Evolutionary conservation across 2,113 vertebrate genomes (phyloP).

Genomic region (Theropithecus gelada): DNA sequence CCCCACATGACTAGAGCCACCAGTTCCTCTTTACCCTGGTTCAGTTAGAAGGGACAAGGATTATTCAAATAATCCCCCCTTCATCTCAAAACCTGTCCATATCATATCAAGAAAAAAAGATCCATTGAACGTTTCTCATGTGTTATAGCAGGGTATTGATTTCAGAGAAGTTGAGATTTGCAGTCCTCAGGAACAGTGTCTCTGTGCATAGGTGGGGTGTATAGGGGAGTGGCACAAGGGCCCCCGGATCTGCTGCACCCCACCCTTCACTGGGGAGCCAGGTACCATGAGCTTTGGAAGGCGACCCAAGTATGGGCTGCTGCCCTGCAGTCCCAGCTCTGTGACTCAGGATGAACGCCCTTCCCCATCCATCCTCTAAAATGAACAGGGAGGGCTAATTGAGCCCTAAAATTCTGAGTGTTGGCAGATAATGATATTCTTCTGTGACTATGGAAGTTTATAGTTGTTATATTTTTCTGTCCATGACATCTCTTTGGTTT

Average conservation of each 20-base stretch:
- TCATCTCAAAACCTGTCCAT: neutral
- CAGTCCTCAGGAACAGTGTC: rapidly evolving
- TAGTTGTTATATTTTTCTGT: neutral
- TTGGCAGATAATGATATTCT: neutral
- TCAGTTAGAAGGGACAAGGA: neutral
- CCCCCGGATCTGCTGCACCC: neutral
- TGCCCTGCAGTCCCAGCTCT: neutral
- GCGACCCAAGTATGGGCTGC: too few relatives aligned
- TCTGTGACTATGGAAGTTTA: neutral
- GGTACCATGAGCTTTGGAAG: neutral
- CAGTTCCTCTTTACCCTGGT: neutral
- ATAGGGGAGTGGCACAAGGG: rapidly evolving
- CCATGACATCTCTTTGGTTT: neutral
- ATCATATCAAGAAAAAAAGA: neutral
- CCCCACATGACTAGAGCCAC: too few relatives aligned
- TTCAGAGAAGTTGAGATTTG: neutral
- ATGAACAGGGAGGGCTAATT: neutral
- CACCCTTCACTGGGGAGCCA: neutral
- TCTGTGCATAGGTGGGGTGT: neutral
- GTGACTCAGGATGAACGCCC: neutral
- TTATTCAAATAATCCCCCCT: neutral
- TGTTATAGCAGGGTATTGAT: neutral
- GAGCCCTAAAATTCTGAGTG: neutral
- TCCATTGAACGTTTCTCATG: neutral
- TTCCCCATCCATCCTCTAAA: neutral